Evolutionary conservation across 1,140 invertebrate species (phyloP).

Genomic region (Drosophila neocordata): DNA sequence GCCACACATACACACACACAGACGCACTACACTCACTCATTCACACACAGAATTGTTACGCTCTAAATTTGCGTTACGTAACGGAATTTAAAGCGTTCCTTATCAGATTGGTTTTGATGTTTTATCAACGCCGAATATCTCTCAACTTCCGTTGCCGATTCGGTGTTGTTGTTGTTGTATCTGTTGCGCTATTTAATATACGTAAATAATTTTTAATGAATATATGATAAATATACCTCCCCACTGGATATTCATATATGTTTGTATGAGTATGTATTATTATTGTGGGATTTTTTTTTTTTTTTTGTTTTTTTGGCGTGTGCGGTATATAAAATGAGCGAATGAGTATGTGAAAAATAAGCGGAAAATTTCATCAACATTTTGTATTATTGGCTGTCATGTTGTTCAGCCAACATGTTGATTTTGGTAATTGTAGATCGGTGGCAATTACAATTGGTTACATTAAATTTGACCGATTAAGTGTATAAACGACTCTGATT

Average conservation of each 20-base stretch:
- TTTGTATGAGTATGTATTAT: neutral
- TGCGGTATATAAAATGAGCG: constrained; percentile 26
- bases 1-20: constrained; percentile 17
- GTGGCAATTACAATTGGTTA: constrained; percentile 21
- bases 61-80: constrained; percentile 82
- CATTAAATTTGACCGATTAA: neutral
- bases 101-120: constrained; percentile 78
- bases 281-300: constrained; percentile 16
- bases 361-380: constrained; percentile 71
- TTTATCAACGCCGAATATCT: constrained; percentile 68
- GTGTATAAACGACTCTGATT: constrained; percentile 4
- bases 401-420: constrained; percentile 20
- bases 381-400: constrained; percentile 18
- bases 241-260: neutral
- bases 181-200: constrained; percentile 56
- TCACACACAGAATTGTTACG: constrained; percentile 43
- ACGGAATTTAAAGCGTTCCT: constrained; percentile 82
- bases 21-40: constrained; percentile 20
- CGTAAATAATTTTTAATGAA: constrained; percentile 79
- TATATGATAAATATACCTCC: constrained; percentile 63
- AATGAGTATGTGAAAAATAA: constrained; percentile 68
- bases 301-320: constrained; percentile 35
- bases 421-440: constrained; percentile 8
- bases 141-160: constrained; percentile 15
- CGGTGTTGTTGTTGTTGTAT: constrained; percentile 13